A percentile compares a stretch with the other conserved stretches of the same genome.
These are phyloP conservation scores for Steatornis caripensis DNA, from an alignment of 2,113 vertebrate species.

Conservation along the genomic window DNA sequence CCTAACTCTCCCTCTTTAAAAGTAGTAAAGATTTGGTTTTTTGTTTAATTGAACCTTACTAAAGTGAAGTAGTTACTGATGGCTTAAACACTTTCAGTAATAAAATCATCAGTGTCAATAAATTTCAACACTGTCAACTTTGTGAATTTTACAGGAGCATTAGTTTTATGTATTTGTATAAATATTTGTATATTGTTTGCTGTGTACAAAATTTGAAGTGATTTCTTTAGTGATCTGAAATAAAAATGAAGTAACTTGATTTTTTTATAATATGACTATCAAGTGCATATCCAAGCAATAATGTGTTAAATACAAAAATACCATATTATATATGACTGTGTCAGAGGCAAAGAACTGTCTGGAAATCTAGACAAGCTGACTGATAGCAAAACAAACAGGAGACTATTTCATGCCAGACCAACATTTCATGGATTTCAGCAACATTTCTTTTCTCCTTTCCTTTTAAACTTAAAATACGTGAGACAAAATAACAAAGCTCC, in stretches of 20 bases:
- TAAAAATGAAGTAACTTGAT: neutral
- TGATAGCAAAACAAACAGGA: neutral
- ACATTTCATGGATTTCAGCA: neutral
- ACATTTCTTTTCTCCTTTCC: neutral
- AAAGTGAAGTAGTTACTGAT: neutral
- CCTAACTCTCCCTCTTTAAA: neutral
- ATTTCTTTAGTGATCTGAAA: neutral
- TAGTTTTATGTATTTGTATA: neutral
- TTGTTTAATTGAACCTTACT: neutral
- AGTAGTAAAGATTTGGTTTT: neutral
- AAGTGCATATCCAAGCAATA: neutral
- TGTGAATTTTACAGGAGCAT: neutral
- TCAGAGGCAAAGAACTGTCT: neutral
- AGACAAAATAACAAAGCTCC: neutral
- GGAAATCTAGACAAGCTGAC: neutral
- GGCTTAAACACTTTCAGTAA: neutral
- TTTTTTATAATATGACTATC: neutral
- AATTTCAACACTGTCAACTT: neutral
- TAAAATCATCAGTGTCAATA: neutral
- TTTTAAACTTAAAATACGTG: neutral
- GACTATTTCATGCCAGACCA: neutral
- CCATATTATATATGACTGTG: neutral
- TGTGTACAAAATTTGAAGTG: neutral
- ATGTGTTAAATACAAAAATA: neutral
- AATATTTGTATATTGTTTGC: neutral